Percentiles rank a stretch among this genome's conserved stretches.
These are phyloP conservation scores for Tanypteryx hageni DNA, from an alignment of 2,888 invertebrate species.

Conservation along the genomic window DNA sequence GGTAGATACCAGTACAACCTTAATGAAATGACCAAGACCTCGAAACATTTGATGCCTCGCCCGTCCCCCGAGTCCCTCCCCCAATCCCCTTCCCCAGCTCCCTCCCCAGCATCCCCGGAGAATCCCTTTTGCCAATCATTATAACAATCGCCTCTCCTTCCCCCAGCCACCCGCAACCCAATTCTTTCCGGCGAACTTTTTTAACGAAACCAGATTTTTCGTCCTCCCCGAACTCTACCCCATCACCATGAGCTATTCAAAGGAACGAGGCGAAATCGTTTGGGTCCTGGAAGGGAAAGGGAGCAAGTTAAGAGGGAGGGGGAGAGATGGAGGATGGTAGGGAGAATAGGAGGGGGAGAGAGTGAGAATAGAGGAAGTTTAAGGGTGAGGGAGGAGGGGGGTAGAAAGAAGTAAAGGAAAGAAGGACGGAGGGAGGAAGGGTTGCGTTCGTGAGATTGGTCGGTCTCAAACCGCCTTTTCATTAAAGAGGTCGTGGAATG, in stretches of 20 bases:
- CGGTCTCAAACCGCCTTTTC: constrained; percentile 21
- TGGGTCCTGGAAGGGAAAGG: neutral
- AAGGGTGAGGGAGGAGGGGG: neutral
- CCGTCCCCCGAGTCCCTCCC: too few relatives aligned
- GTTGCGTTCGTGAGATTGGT: neutral
- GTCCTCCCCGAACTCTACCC: neutral
- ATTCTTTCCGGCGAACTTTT: neutral
- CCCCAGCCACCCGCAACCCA: neutral
- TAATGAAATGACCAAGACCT: too few relatives aligned
- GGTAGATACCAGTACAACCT: too few relatives aligned
- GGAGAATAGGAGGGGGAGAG: neutral
- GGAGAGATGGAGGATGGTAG: neutral
- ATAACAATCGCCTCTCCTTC: neutral
- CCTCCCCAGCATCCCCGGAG: neutral
- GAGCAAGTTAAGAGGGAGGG: neutral
- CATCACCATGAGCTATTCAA: neutral
- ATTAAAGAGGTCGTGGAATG: neutral
- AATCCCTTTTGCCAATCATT: neutral
- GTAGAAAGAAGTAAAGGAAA: neutral
- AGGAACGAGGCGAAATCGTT: constrained; percentile 9
- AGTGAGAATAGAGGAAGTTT: neutral
- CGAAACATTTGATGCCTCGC: too few relatives aligned
- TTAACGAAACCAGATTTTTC: neutral
- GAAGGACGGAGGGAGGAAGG: neutral
- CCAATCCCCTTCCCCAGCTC: too few relatives aligned